Conservation (phyloP, 2,113 vertebrate species). For the Phoenicopterus ruber region DNA sequence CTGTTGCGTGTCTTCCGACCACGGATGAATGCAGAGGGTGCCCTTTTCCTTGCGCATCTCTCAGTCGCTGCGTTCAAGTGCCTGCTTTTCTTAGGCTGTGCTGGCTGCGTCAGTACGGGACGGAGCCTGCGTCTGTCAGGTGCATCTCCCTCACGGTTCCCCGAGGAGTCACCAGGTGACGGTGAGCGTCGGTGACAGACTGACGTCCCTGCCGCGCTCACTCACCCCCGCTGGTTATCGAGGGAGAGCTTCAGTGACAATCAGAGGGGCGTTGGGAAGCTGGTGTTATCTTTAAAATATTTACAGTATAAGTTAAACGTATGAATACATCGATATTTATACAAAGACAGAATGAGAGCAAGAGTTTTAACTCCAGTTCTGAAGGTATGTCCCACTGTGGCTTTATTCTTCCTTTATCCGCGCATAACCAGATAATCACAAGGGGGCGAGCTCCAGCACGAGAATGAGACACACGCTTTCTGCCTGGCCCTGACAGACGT, state of each 20-base stretch:
- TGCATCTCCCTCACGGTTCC: neutral
- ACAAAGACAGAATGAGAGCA: neutral
- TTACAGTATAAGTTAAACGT: neutral
- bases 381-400: neutral
- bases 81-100: neutral
- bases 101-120: neutral
- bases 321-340: neutral
- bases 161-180: neutral
- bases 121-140: neutral
- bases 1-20: neutral
- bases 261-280: neutral
- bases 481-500: neutral
- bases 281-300: neutral
- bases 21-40: neutral
- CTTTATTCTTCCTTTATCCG: neutral
- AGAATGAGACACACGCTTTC: neutral
- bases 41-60: neutral
- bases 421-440: neutral
- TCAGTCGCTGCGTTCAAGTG: neutral
- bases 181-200: neutral
- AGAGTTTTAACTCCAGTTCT: neutral
- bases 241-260: neutral
- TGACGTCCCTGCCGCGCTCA: neutral
- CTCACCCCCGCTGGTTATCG: neutral
- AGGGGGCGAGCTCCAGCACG: neutral